Conservation (phyloP, 2,797 vertebrate species). For the Enteromius mattozi region DNA sequence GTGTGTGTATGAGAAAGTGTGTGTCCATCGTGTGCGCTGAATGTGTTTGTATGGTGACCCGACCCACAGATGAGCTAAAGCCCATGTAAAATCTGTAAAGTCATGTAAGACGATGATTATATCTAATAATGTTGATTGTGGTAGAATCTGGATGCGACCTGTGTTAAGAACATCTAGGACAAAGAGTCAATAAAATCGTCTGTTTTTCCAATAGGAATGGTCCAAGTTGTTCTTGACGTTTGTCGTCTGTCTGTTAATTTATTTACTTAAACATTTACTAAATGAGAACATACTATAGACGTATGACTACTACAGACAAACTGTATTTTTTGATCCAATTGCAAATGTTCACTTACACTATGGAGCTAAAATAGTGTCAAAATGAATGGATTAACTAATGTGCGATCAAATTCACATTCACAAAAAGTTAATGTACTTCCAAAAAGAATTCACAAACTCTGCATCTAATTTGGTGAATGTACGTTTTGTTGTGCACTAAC, state of each 20-base stretch:
- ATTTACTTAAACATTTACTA: neutral
- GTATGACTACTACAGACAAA: too few species aligned
- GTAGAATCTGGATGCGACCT: slow-evolving; percentile 69
- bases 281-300: neutral
- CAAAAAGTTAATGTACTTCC: neutral
- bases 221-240: slow-evolving; percentile 24
- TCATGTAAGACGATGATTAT: slow-evolving; percentile 61
- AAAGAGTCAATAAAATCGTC: slow-evolving; percentile 69
- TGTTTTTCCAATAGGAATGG: slow-evolving; percentile 64
- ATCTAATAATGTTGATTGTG: slow-evolving; percentile 71
- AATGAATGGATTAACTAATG: neutral
- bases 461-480: neutral
- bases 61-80: slow-evolving; percentile 64
- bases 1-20: neutral
- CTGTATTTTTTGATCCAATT: too few species aligned
- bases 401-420: neutral
- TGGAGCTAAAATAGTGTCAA: neutral
- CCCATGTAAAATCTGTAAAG: slow-evolving; percentile 68
- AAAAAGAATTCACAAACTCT: neutral
- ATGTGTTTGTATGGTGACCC: slow-evolving; percentile 34
- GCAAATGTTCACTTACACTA: neutral
- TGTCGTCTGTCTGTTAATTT: neutral
- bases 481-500: neutral
- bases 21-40: neutral
- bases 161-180: slow-evolving; percentile 72